Evolutionary conservation across 2,888 invertebrate genomes (phyloP).

Genomic region (Gastrophysa polygoni): DNA sequence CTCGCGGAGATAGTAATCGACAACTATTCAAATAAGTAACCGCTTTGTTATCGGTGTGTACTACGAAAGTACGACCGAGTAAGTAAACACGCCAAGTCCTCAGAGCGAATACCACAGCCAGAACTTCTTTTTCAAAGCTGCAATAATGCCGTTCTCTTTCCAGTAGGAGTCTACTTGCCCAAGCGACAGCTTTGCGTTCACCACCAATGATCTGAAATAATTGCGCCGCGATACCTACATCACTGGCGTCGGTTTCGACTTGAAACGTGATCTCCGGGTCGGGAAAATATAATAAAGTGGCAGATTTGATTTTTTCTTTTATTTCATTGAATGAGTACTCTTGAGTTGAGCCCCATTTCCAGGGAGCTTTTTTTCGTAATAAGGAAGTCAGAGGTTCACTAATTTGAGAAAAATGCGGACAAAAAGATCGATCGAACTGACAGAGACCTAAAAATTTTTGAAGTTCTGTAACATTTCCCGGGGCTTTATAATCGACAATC

Average conservation of each 20-base stretch:
- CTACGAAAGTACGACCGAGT: constrained; percentile 28
- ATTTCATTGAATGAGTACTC: constrained; percentile 5
- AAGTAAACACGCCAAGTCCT: constrained; percentile 41
- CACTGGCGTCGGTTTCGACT: constrained; percentile 9
- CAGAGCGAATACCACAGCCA: constrained; percentile 39
- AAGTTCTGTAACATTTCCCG: constrained; percentile 16
- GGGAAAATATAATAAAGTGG: neutral
- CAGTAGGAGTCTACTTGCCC: constrained; percentile 11
- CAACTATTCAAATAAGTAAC: constrained; percentile 41
- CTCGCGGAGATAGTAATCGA: constrained; percentile 33
- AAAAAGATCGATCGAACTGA: constrained; percentile 19
- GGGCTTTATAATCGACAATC: constrained; percentile 17
- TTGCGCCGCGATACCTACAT: constrained; percentile 7
- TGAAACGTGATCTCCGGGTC: constrained; percentile 2
- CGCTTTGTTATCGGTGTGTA: constrained; percentile 42
- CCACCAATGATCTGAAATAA: neutral
- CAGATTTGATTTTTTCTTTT: constrained; percentile 3
- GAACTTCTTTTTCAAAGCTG: constrained; percentile 35
- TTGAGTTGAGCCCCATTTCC: constrained; percentile 16
- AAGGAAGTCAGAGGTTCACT: neutral
- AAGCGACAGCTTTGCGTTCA: neutral
- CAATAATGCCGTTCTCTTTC: constrained; percentile 22
- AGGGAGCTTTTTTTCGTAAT: constrained; percentile 8
- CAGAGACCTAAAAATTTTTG: constrained; percentile 16
- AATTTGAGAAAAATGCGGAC: constrained; percentile 10